A percentile compares a stretch with the other conserved stretches of the same genome.
Evolutionary conservation across 2,888 invertebrate species (phyloP).

Genomic region (Rhagophthalmus giganteus): DNA sequence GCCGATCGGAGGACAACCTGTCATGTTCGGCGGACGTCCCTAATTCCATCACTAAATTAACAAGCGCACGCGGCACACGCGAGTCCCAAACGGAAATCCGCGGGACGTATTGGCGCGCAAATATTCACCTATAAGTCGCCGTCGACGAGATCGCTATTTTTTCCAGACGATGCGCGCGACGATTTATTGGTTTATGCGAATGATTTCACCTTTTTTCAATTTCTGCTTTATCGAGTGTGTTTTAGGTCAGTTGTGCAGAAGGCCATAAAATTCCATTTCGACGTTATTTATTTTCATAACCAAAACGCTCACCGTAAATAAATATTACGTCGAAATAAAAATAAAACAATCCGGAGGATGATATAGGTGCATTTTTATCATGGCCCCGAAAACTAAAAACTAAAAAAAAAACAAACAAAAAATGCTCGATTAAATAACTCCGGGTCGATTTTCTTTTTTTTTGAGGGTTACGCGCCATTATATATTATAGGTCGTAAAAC

Average conservation of each 20-base stretch:
- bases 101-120: too few relatives aligned
- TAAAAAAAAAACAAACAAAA: too few relatives aligned
- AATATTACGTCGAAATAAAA: constrained; percentile 21
- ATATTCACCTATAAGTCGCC: too few relatives aligned
- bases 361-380: constrained; percentile 19
- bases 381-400: constrained; percentile 15
- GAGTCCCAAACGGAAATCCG: too few relatives aligned
- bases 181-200: constrained; percentile 42
- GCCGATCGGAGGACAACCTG: constrained; percentile 39
- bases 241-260: constrained; percentile 40
- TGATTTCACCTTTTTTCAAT: constrained; percentile 41
- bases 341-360: constrained; percentile 19
- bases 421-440: constrained; percentile 15
- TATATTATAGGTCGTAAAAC: constrained; percentile 1
- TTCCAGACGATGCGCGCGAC: constrained; percentile 40
- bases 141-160: constrained; percentile 35
- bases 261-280: constrained; percentile 37
- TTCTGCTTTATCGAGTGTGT: constrained; percentile 40
- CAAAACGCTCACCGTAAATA: constrained; percentile 18
- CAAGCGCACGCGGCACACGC: too few relatives aligned
- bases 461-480: not conserved
- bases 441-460: too few relatives aligned
- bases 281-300: constrained; percentile 28
- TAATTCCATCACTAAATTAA: constrained; percentile 23
- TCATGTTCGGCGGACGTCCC: constrained; percentile 34